Conservation (phyloP, 2,113 vertebrate species). For the Ahaetulla prasina region DNA sequence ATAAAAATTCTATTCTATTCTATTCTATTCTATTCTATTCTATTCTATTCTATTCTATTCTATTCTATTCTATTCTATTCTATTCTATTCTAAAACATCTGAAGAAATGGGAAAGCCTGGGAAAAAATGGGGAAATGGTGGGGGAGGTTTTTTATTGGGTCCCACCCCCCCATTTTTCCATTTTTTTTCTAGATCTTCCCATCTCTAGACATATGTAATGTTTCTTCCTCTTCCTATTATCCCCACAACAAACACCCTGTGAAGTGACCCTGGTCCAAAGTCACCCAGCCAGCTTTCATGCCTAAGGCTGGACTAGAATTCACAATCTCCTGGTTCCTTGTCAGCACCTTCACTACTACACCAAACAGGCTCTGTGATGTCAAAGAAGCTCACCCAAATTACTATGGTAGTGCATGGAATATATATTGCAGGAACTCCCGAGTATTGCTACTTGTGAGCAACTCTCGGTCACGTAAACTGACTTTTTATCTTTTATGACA, state of each 20-base stretch:
- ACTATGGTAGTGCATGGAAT: not conserved
- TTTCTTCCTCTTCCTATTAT: not conserved
- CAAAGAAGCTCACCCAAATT: not conserved
- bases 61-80: too few relatives aligned
- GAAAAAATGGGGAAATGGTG: too few relatives aligned
- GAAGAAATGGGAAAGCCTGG: too few relatives aligned
- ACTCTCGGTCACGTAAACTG: not conserved
- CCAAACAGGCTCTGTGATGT: not conserved
- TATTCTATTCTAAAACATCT: too few relatives aligned
- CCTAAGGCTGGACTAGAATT: not conserved
- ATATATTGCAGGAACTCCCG: not conserved
- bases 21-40: too few relatives aligned
- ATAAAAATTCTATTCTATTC: too few relatives aligned
- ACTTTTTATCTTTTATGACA: not conserved
- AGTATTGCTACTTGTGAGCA: not conserved
- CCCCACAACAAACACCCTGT: not conserved
- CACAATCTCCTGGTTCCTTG: not conserved
- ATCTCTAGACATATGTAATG: not conserved
- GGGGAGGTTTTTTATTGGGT: too few relatives aligned
- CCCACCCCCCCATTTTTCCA: too few relatives aligned
- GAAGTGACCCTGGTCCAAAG: not conserved
- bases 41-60: too few relatives aligned
- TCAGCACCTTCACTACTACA: not conserved
- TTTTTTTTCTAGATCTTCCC: too few relatives aligned
- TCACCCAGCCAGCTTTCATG: not conserved